Percentiles rank a stretch among this genome's conserved stretches.
phyloP scores from a whole-genome alignment of 2,888 invertebrate genomes.

The Pristionchus mayeri region DNA sequence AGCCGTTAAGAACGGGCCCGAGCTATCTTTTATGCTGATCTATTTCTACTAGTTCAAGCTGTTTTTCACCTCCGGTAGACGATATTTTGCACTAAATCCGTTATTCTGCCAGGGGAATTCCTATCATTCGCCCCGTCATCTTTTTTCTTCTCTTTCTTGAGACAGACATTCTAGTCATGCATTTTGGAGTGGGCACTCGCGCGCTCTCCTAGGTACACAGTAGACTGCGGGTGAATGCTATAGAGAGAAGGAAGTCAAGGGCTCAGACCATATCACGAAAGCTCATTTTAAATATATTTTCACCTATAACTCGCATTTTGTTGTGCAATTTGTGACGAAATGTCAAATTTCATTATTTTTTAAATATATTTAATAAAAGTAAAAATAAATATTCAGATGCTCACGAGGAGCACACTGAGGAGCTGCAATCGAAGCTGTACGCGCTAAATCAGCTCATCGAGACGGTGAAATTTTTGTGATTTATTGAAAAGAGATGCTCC shows the following conservation, averaged over 20 bases:
- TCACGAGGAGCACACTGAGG: constrained; percentile 62
- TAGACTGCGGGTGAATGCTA: not conserved
- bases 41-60: no score
- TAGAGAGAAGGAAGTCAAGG: no score
- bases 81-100: no score
- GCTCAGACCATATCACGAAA: no score
- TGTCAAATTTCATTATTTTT: not conserved
- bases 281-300: no score
- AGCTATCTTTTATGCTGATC: no score
- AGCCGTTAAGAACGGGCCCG: no score
- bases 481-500: no score
- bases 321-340: not conserved
- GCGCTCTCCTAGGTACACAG: constrained; percentile 4
- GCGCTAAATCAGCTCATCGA: constrained; percentile 69
- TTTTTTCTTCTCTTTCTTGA: not conserved
- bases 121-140: not conserved
- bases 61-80: no score
- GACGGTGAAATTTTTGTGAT: constrained; percentile 45
- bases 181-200: not conserved
- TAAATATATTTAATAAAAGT: not conserved
- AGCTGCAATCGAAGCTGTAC: constrained; percentile 66
- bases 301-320: not conserved
- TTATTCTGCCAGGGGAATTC: no score
- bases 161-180: constrained; percentile 17
- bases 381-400: constrained; percentile 62